A percentile compares a stretch with the other conserved stretches of the same genome.
phyloP scores from a whole-genome alignment of 2,888 invertebrate species.

The Venusia cambrica region DNA sequence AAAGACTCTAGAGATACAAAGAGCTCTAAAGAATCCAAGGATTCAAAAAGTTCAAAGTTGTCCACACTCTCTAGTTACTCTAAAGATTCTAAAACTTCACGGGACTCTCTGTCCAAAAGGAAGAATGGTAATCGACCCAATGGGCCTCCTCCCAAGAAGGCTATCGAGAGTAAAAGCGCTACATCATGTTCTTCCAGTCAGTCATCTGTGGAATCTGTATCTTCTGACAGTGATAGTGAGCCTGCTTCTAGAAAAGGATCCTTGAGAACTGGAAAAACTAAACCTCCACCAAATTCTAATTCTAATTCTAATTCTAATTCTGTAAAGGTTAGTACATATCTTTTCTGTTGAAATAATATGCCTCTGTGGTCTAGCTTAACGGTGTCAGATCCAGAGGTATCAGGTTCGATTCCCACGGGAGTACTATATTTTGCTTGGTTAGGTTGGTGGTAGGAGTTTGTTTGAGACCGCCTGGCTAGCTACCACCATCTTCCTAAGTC shows the following conservation, averaged over 20 bases:
- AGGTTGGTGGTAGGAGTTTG: no score
- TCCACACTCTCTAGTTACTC: constrained; percentile 22
- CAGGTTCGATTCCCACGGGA: no score
- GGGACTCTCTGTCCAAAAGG: constrained; percentile 42
- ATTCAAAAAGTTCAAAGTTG: constrained; percentile 22
- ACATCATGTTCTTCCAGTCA: constrained; percentile 73
- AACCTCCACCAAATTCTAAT: constrained; percentile 42
- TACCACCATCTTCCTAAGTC: no score
- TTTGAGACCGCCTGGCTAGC: no score
- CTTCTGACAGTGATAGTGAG: constrained; percentile 70
- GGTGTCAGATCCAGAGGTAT: no score
- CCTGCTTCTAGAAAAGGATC: constrained; percentile 56
- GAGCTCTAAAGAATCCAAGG: constrained; percentile 23
- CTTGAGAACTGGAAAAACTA: constrained; percentile 59
- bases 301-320: constrained; percentile 37
- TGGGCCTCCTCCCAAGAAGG: constrained; percentile 68
- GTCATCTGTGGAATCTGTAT: constrained; percentile 68
- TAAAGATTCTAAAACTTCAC: constrained; percentile 18
- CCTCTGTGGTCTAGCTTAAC: no score
- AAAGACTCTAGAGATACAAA: constrained; percentile 42
- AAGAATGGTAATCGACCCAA: constrained; percentile 56
- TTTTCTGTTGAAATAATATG: no score
- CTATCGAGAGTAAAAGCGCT: constrained; percentile 62
- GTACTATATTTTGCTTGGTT: no score
- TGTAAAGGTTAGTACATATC: constrained; percentile 52